Evolutionary conservation across 2,113 vertebrate genomes (phyloP), one percentile per base, ranked within the genome.

Genomic region (Merops nubicus): DNA sequence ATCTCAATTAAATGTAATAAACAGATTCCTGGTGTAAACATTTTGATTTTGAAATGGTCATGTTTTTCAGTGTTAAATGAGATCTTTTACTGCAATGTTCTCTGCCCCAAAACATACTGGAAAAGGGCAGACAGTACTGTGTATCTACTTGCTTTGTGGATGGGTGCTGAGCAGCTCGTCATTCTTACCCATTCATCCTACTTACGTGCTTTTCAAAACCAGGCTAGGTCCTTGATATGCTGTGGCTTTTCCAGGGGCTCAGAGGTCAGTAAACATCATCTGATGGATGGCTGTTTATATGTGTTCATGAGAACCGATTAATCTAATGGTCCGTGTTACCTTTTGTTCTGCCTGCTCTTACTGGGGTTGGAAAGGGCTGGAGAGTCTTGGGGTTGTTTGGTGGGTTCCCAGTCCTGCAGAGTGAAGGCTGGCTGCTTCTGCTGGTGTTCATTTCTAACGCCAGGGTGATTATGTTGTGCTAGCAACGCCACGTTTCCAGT

Each of bases 201-300:
- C 25, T 62, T 73, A 34, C 0, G 3, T 31, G 63, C 59, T 54
- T 93, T 96, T 70, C 83, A 78, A 76, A 93, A 63, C 42, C 34
- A 17, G 62, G 19, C 11, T 53, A 62, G 59, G 88, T 88, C 72
- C 72, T 64, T 84, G 79, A 31, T 85, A 31, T 2, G 23, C 54
- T 84, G 67, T 91, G 88, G 45, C 89, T 95, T 95, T 94, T 80
- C 62, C 15, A 38, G 67, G 92, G 67, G 91, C 92, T 92, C 89
- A 65, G 76, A 92, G 91, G 91, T 96, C 91, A 89, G 68, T 91
- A 91, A 95, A 88, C 89, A 72, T 92, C 92, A 76, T 88, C 78
- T 93, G 95, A 96, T 93, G 88, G 87, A 38, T 85, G 48, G 48
- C 79, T 28, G 4, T 84, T 68, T 84, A 0, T 84, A 5, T 69